A percentile compares a stretch with the other conserved stretches of the same genome.
phyloP scores from a whole-genome alignment of 2,888 invertebrate genomes.

The Sepiola atlantica region DNA sequence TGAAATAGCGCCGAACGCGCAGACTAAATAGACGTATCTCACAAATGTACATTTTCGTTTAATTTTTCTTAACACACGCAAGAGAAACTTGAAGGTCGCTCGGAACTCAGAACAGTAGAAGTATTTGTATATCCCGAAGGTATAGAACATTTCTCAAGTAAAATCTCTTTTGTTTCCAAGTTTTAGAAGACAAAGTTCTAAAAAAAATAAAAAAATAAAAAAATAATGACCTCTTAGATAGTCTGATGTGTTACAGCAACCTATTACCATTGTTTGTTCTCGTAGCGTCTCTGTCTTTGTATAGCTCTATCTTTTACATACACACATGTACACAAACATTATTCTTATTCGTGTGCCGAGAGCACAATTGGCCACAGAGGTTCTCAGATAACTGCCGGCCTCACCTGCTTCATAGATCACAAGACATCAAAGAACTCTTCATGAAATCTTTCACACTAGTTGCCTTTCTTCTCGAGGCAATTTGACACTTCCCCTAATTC shows the following conservation, averaged over 20 bases:
- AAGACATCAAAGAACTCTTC: not conserved
- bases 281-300: not conserved
- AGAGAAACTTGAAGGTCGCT: too few species aligned
- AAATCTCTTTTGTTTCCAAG: not conserved
- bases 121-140: not conserved
- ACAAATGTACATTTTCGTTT: too few species aligned
- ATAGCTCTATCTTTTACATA: not conserved
- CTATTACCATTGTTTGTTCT: not conserved
- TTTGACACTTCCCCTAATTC: not conserved
- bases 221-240: not conserved
- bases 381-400: not conserved
- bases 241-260: not conserved
- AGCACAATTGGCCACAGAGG: constrained; percentile 8
- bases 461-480: not conserved
- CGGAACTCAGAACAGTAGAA: too few species aligned
- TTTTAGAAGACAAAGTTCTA: not conserved
- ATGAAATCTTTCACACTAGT: not conserved
- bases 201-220: not conserved
- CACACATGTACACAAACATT: too few species aligned
- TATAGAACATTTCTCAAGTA: not conserved
- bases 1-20: too few species aligned
- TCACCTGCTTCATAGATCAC: not conserved
- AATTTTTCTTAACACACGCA: too few species aligned
- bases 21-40: too few species aligned
- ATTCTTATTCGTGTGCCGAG: not conserved